Evolutionary conservation across 2,888 invertebrate species (phyloP), one percentile per base, ranked within the genome.

Genomic region (Epistrophe eligans): DNA sequence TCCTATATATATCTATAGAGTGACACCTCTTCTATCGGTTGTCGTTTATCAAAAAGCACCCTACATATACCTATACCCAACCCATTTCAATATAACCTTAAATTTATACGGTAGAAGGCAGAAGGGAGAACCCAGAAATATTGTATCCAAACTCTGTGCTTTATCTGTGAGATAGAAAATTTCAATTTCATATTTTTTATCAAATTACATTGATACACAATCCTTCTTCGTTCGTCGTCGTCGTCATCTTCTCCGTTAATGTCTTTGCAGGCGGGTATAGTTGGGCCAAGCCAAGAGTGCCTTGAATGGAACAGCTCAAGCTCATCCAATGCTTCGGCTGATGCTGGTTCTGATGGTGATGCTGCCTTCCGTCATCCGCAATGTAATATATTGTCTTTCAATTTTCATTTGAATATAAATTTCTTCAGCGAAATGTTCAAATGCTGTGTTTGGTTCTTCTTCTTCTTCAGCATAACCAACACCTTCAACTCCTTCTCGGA

Each of bases 311-410:
- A 48, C 9, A 35, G 35, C 35, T 35, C 35, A 35, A 50, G 73
- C 66, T 70, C 62, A 77, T 73, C 66, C 67, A n/a, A 52, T 55
- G n/a, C 55, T 55, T 32, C 5, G 45, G 0, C 19, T 48, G 48
- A 11, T 32, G 19, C 15, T 60, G 52, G 52, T 55, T 15, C 55
- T 55, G 60, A 35, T 57, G 52, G 50, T 60, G 66, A 24, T 24
- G 24, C 24, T 24, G 24, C 24, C 24, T 24, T 24, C 70, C 72
- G 57, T 85, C 70, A 77, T 83, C 70, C 55, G 66, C 87, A 79
- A 79, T 82, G 76, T 87, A 87, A 87, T 87, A 83, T 87, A 87
- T 87, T 87, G 83, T 87, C 87, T 87, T 87, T 87, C 87, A 87
- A 87, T 87, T 87, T 87, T 79, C 79, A 83, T 87, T 87, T 87